Conservation (phyloP, 2,888 invertebrate genomes). For the Lymantria monacha region DNA sequence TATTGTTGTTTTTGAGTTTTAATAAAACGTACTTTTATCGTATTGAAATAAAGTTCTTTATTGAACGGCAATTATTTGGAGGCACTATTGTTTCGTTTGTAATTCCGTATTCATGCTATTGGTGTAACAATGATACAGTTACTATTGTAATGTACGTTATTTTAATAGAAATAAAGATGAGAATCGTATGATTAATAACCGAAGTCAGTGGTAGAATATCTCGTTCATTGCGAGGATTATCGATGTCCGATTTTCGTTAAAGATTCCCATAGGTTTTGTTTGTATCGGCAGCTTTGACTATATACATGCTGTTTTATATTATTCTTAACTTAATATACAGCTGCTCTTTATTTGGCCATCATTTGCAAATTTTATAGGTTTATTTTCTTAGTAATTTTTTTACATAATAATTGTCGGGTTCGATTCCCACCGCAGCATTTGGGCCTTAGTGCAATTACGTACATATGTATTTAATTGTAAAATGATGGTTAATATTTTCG, state of each 20-base stretch:
- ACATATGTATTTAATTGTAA: too few species aligned
- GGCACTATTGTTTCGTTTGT: conserved; percentile 17
- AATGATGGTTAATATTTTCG: too few species aligned
- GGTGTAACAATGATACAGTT: conserved; percentile 17
- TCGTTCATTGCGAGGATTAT: conserved; percentile 49
- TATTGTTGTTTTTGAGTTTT: conserved; percentile 23
- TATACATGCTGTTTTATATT: conserved; percentile 33
- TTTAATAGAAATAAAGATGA: neutral
- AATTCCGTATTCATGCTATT: conserved; percentile 26
- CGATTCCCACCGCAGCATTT: too few species aligned
- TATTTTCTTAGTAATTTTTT: too few species aligned
- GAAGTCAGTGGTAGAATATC: conserved; percentile 11
- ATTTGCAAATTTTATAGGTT: too few species aligned
- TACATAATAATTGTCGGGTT: too few species aligned
- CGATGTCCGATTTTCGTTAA: conserved; percentile 49
- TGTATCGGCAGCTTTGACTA: conserved; percentile 36
- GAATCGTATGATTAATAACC: neutral
- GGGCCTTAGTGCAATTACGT: too few species aligned
- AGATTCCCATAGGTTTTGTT: conserved; percentile 49
- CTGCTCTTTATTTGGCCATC: conserved; percentile 6
- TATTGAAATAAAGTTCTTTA: neutral
- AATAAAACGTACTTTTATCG: neutral
- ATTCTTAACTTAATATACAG: conserved; percentile 20
- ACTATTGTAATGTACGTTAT: conserved; percentile 5
- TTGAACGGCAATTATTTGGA: neutral